Base-by-base conservation (phyloP, 2,797 vertebrate genomes). In the Alosa sapidissima region DNA sequence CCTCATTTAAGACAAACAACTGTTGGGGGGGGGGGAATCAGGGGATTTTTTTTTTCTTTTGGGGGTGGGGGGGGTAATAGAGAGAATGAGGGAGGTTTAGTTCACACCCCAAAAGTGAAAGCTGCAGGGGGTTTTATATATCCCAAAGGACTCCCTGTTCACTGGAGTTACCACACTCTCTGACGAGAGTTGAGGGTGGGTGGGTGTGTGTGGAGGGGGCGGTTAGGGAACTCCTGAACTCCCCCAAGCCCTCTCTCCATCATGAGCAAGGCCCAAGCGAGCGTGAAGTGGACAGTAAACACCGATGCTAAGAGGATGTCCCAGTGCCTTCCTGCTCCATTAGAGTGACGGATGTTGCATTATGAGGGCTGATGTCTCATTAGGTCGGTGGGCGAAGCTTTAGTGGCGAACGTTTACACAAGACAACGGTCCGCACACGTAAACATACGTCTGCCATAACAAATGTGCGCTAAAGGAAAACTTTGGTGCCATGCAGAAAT, bases 21-120 rank as follows among this genome's bases (percentile, higher is more conserved):
- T 91, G 90, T 91, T 83, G 86, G 86, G 89, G 88, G 85, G 83
- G 48, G 60, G 88, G 87, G 87, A 41, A n/a, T 54, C 52, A 87
- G 87, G 83, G 33, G 68, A 41, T 13, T 72, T 72, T 72, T 36
- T 28, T 68, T 0, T 33, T 68, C 36, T 36, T 36, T 21, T 62
- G n/a, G 5, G 36, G 68, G 68, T 75, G n/a, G 68, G 33, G 36
- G 6, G 89, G 85, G 85, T 82, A 86, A 82, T 68, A 88, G 83
- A 85, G 85, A 84, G 89, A 88, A 87, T 87, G 84, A 85, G 86
- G 91, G 91, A 86, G 89, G 89, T 91, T 19, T 88, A 89, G 91
- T 93, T 93, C 93, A 91, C 90, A 91, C 91, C 91, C 89, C 89
- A 90, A 93, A 91, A 93, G 91, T 90, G 91, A 94, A 92, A 93